Percentiles rank a stretch among this genome's conserved stretches.
Conservation (phyloP, 1,140 invertebrate genomes). For the Conus ventricosus region DNA sequence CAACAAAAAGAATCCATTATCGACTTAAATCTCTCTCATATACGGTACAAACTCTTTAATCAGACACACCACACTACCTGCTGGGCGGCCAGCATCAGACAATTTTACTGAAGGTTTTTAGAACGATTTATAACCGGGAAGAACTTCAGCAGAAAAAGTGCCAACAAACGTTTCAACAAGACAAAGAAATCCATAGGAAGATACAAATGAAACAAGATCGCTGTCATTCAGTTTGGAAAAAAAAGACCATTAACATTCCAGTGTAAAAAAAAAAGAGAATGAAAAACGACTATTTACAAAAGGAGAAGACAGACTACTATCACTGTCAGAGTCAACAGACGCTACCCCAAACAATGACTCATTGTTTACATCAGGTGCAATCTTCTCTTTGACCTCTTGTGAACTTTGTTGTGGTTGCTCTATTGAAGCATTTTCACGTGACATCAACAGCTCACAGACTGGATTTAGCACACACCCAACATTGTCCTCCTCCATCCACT, state of each 20-base stretch:
- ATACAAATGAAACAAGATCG: not conserved
- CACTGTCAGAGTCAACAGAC: not conserved
- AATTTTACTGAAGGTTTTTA: not conserved
- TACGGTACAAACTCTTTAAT: not conserved
- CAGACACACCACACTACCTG: conserved; percentile 1
- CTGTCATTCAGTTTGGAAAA: not conserved
- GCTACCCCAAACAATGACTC: not conserved
- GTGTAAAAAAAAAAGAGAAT: not conserved
- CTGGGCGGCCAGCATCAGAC: not conserved
- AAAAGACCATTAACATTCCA: not conserved
- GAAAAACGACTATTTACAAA: not conserved
- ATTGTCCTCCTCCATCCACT: too few species aligned
- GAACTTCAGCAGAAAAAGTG: not conserved
- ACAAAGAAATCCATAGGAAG: not conserved
- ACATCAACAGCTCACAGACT: not conserved
- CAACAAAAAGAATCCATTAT: not conserved
- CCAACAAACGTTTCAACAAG: conserved; percentile 6
- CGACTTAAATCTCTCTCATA: not conserved
- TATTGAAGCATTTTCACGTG: not conserved
- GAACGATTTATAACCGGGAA: not conserved
- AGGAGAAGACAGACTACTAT: not conserved
- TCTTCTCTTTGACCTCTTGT: not conserved
- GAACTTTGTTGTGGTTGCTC: not conserved
- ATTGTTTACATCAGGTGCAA: not conserved
- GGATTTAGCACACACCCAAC: not conserved